Evolutionary conservation across 2,113 vertebrate species (phyloP).

Genomic region (Bujurquina vittata): DNA sequence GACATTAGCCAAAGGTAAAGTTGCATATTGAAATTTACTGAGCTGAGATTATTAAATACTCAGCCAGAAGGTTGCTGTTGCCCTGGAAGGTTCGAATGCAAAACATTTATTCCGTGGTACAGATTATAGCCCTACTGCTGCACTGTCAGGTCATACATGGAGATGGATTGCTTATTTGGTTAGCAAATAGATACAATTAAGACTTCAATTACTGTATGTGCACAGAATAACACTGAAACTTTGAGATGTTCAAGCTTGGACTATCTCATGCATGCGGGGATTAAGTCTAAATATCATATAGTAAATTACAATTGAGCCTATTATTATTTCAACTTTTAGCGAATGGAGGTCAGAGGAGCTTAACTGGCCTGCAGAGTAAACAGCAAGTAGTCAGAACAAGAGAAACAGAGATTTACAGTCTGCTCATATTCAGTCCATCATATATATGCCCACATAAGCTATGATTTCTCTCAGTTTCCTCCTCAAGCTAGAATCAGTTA

Average conservation of each 20-base stretch:
- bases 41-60: background rate
- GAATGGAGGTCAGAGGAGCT: background rate
- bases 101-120: background rate
- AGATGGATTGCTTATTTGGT: background rate
- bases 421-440: background rate
- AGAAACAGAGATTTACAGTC: background rate
- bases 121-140: too few species aligned
- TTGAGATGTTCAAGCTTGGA: background rate
- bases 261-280: background rate
- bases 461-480: slow-evolving; percentile 32
- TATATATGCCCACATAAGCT: slow-evolving; percentile 33
- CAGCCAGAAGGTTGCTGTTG: background rate
- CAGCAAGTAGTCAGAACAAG: background rate
- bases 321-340: background rate
- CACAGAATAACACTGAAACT: background rate
- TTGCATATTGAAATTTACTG: background rate
- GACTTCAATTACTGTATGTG: background rate
- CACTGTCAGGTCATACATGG: background rate
- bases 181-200: background rate
- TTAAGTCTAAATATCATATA: background rate
- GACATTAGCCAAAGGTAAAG: background rate
- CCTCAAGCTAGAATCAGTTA: slow-evolving; percentile 60
- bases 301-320: background rate
- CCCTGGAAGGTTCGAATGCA: background rate
- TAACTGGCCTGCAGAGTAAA: background rate